phyloP scores from a whole-genome alignment of 2,888 invertebrate species.

The Acrocera orbiculus region DNA sequence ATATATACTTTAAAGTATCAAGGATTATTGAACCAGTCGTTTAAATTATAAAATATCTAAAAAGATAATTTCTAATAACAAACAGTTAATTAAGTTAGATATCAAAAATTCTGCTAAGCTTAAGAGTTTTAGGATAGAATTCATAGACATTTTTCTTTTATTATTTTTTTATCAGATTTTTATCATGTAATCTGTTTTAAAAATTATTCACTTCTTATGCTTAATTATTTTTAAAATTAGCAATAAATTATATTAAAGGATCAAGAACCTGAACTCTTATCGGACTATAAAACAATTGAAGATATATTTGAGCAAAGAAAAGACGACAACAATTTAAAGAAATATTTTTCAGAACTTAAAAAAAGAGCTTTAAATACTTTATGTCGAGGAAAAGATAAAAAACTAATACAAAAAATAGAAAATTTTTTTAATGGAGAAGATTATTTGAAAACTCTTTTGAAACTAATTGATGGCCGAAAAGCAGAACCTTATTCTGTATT shows the following conservation, averaged over 20 bases:
- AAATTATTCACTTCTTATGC: too few relatives aligned
- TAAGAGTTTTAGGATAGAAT: too few relatives aligned
- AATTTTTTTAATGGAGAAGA: constrained; percentile 14
- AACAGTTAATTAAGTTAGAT: too few relatives aligned
- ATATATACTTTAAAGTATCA: too few relatives aligned
- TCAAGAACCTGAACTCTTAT: constrained; percentile 16
- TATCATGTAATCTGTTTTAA: too few relatives aligned
- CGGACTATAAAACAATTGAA: constrained; percentile 14
- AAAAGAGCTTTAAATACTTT: constrained; percentile 16
- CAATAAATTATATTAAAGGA: constrained; percentile 16
- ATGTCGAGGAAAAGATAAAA: constrained; percentile 9
- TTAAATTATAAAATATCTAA: too few relatives aligned
- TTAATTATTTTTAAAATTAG: too few relatives aligned
- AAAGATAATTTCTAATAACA: too few relatives aligned
- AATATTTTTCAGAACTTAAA: constrained; percentile 18
- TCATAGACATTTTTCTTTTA: too few relatives aligned
- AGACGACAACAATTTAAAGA: constrained; percentile 14
- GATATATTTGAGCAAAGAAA: constrained; percentile 20
- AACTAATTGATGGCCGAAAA: constrained; percentile 13
- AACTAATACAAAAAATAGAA: constrained; percentile 12
- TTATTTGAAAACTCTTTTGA: constrained; percentile 16
- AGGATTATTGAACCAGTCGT: too few relatives aligned
- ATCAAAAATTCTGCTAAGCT: too few relatives aligned
- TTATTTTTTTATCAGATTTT: too few relatives aligned
- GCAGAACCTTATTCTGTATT: constrained; percentile 25